Conservation (phyloP, 2,113 vertebrate species). For the Paralichthys olivaceus region DNA sequence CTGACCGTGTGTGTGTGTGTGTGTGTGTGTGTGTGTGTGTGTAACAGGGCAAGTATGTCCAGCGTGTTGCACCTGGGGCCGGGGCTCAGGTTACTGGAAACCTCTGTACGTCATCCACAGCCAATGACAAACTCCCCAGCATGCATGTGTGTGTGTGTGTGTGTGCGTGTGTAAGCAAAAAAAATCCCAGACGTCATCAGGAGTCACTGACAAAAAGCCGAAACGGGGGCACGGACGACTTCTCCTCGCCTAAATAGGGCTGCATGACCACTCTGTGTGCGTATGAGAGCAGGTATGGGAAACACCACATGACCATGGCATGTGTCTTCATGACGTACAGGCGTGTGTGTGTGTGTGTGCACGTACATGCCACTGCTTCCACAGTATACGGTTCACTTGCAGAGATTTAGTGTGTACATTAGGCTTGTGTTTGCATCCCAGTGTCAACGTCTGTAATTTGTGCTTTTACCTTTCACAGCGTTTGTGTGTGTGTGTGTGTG, state of each 20-base stretch:
- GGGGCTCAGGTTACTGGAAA: conserved; percentile 64
- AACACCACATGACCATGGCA: not conserved
- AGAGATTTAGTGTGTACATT: conserved; percentile 5
- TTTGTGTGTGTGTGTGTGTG: not conserved
- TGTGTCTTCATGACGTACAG: not conserved
- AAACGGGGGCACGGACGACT: not conserved
- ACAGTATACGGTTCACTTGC: conserved; percentile 26
- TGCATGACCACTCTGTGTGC: conserved; percentile 9
- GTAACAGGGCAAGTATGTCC: conserved; percentile 55
- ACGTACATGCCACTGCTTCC: not conserved
- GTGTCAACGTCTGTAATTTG: conserved; percentile 34
- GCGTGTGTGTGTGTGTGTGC: not conserved
- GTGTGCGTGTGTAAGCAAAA: conserved; percentile 5
- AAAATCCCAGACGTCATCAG: conserved; percentile 35
- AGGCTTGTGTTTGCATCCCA: conserved; percentile 25
- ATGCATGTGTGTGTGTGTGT: not conserved
- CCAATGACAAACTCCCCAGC: conserved; percentile 32
- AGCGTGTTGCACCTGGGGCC: conserved; percentile 60
- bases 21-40: conserved; percentile 34
- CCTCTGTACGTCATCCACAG: conserved; percentile 60
- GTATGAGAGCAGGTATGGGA: not conserved
- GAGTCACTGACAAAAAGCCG: conserved; percentile 30
- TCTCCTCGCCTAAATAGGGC: conserved; percentile 27
- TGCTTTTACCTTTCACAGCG: conserved; percentile 45
- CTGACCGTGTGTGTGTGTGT: not conserved